Evolutionary conservation across 2,797 vertebrate species (phyloP).

Genomic region (Vespertilio murinus): DNA sequence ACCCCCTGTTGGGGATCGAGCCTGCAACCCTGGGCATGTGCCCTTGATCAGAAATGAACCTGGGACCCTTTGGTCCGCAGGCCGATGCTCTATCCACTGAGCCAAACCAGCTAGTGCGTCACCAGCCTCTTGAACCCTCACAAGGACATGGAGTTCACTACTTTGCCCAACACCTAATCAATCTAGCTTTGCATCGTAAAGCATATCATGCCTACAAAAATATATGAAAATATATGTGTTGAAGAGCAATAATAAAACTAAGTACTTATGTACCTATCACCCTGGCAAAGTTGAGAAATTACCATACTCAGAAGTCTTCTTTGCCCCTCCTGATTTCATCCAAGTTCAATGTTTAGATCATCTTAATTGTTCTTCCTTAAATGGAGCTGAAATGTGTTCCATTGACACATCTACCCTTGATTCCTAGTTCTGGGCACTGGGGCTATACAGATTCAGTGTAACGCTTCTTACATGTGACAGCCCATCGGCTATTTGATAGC

Average conservation of each 20-base stretch:
- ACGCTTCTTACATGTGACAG: neutral
- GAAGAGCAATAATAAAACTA: neutral
- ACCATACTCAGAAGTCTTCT: neutral
- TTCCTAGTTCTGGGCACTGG: neutral
- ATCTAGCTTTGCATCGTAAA: neutral
- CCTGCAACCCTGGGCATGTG: no score
- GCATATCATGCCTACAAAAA: neutral
- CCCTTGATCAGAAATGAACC: no score
- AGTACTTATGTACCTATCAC: neutral
- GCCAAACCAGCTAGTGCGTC: no score
- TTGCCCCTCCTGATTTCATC: neutral
- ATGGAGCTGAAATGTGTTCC: neutral
- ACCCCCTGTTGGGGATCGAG: no score
- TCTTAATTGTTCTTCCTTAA: constrained; percentile 9
- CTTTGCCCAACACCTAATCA: neutral
- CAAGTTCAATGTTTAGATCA: neutral
- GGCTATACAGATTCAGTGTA: neutral
- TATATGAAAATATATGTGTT: neutral
- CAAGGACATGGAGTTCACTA: neutral
- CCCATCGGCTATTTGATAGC: neutral
- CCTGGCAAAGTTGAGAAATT: neutral
- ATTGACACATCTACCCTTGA: neutral
- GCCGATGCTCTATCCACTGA: no score
- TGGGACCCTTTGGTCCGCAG: no score
- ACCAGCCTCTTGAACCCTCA: neutral